phyloP scores from a whole-genome alignment of 1,140 invertebrate genomes.

The Phenacoccus solenopsis region DNA sequence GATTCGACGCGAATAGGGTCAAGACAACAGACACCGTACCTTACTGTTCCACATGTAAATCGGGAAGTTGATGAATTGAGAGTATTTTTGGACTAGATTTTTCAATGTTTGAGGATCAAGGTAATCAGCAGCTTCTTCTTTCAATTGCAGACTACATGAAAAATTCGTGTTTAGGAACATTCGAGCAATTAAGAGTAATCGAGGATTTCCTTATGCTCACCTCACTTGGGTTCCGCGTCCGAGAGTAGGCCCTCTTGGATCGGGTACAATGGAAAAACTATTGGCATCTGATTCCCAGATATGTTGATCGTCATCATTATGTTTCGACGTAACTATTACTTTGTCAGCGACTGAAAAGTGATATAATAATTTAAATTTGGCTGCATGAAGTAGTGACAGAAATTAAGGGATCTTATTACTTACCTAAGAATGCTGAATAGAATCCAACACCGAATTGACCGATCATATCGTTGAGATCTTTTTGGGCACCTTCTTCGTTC shows the following conservation, averaged over 20 bases:
- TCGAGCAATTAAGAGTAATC: background rate
- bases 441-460: constrained; percentile 97
- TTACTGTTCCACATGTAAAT: constrained; percentile 94
- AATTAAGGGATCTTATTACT: constrained; percentile 26
- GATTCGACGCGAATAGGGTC: too few species aligned
- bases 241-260: constrained; percentile 85
- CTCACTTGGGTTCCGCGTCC: constrained; percentile 61
- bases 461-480: constrained; percentile 74
- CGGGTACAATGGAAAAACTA: constrained; percentile 77
- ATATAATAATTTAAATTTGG: too few species aligned
- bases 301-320: constrained; percentile 90
- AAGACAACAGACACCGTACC: constrained; percentile 29
- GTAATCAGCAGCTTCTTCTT: constrained; percentile 94
- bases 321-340: constrained; percentile 88
- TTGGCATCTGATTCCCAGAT: constrained; percentile 95
- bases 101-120: constrained; percentile 83
- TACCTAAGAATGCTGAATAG: constrained; percentile 86
- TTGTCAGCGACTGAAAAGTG: constrained; percentile 54
- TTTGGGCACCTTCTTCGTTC: constrained; percentile 47
- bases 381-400: too few species aligned
- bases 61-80: constrained; percentile 98
- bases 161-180: background rate
- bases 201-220: background rate
- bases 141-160: constrained; percentile 65
- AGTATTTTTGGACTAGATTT: constrained; percentile 91